Base-by-base conservation (phyloP, 2,888 invertebrate genomes). In the Caenorhabditis becei region DNA sequence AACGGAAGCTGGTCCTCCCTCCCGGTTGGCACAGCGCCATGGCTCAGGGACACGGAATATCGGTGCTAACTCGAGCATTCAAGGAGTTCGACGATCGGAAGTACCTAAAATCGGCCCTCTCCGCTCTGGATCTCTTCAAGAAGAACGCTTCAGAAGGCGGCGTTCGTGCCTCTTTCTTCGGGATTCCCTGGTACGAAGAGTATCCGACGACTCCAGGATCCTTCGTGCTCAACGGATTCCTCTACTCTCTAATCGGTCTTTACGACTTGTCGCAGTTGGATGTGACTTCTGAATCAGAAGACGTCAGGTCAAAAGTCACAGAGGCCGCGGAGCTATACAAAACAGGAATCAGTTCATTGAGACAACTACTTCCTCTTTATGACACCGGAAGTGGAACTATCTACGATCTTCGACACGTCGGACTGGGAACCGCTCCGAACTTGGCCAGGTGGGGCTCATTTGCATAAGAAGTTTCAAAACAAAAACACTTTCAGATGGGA, bases 11-110 rank as follows among this genome's bases (percentile, higher is more conserved):
- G 8, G 95, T 95, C 87, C 93, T 97, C 59, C 93, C 94, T 86
- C 95, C 96, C 1, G 96, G 96, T 78, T 97, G 97, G 97, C 95
- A 96, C 92, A 97, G 97, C 0, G 96, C 97, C 0, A 99, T 99
- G 99, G 97, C 96, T 2, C 98, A 99, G 92, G 85, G 99, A 0
- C 98, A 99, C 80, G 93, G 92, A 10, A 95, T 99, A 87, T 97
- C 97, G 0, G 94, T 98, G n/a, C 93, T 99, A 65, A 94, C 96
- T 0, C 94, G 99, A 86, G 97, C 97, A 0, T 97, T 95, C 92
- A 94, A 94, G 54, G 90, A 93, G 90, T 77, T 87, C n/a, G 14
- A 51, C 0, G 69, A 77, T 11, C 41, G 32, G 7, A 92, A 93
- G 74, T 98, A 96, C 92, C 93, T 97, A 83, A 94, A 94, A 70